phyloP scores from a whole-genome alignment of 2,113 vertebrate species.

The Centrocercus urophasianus region DNA sequence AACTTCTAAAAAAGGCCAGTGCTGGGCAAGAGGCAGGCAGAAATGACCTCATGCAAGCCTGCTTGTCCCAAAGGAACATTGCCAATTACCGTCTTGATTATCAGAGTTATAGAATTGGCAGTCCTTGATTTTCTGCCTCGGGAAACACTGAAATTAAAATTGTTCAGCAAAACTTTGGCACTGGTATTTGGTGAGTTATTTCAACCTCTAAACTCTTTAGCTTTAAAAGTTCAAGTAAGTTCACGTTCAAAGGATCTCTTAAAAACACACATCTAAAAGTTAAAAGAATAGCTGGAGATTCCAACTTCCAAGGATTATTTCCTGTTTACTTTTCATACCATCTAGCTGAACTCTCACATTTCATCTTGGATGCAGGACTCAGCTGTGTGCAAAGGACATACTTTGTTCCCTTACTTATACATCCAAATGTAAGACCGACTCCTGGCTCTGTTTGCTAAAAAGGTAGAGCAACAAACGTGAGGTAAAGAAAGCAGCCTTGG shows the following conservation, averaged over 20 bases:
- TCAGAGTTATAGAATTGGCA: constrained; percentile 40
- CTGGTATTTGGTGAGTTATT: constrained; percentile 50
- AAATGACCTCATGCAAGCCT: constrained; percentile 12
- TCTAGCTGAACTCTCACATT: constrained; percentile 57
- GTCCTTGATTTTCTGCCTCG: constrained; percentile 47
- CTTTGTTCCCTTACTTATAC: constrained; percentile 11
- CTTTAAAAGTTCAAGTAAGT: constrained; percentile 60
- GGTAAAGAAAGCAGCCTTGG: not conserved
- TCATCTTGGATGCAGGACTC: constrained; percentile 24
- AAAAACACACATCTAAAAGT: constrained; percentile 51
- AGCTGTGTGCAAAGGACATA: constrained; percentile 25
- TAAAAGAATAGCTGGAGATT: constrained; percentile 52
- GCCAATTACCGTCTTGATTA: constrained; percentile 53
- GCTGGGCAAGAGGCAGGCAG: not conserved
- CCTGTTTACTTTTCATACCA: constrained; percentile 69
- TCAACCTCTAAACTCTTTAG: constrained; percentile 58
- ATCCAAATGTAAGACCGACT: constrained; percentile 1
- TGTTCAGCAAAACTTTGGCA: constrained; percentile 52
- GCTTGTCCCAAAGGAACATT: constrained; percentile 8
- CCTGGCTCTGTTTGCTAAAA: constrained; percentile 1
- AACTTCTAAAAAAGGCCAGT: not conserved
- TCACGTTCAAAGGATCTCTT: constrained; percentile 65
- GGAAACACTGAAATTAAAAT: constrained; percentile 65
- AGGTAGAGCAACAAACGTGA: constrained; percentile 25
- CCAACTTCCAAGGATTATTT: constrained; percentile 64